phyloP scores from a whole-genome alignment of 1,140 invertebrate genomes.

The Lepidurus apus region DNA sequence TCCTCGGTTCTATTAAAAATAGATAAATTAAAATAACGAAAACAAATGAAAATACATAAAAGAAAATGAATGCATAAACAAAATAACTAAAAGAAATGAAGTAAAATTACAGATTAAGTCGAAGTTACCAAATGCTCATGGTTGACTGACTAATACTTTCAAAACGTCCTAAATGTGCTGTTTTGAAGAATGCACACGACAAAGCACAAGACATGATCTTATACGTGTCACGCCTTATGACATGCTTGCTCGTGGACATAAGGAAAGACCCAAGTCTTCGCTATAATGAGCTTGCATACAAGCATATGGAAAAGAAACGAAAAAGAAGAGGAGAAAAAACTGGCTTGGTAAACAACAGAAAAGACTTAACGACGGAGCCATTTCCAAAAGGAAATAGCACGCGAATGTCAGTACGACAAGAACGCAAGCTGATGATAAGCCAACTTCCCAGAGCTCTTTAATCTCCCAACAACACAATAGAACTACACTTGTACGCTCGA shows the following conservation, averaged over 20 bases:
- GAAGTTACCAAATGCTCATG: too few relatives aligned
- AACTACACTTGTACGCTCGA: neutral
- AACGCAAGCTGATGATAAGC: neutral
- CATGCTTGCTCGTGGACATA: neutral
- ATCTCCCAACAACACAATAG: neutral
- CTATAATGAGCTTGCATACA: neutral
- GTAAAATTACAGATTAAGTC: too few relatives aligned
- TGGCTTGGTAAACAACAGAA: neutral
- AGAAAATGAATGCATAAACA: too few relatives aligned
- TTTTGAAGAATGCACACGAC: conserved; percentile 4
- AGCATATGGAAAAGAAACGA: neutral
- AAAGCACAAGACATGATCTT: neutral
- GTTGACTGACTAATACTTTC: neutral
- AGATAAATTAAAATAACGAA: too few relatives aligned
- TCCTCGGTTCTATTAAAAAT: too few relatives aligned
- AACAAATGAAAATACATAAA: too few relatives aligned
- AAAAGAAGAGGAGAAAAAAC: neutral
- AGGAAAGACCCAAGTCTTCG: neutral
- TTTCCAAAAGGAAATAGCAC: neutral
- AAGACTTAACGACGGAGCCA: neutral
- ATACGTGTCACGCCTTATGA: neutral
- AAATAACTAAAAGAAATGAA: too few relatives aligned
- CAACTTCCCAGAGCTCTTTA: neutral
- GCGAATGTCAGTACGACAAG: neutral
- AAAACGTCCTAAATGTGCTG: neutral